Evolutionary conservation across 1,140 invertebrate species (phyloP), one percentile per base, ranked within the genome.

Genomic region (Oscheius sp.): DNA sequence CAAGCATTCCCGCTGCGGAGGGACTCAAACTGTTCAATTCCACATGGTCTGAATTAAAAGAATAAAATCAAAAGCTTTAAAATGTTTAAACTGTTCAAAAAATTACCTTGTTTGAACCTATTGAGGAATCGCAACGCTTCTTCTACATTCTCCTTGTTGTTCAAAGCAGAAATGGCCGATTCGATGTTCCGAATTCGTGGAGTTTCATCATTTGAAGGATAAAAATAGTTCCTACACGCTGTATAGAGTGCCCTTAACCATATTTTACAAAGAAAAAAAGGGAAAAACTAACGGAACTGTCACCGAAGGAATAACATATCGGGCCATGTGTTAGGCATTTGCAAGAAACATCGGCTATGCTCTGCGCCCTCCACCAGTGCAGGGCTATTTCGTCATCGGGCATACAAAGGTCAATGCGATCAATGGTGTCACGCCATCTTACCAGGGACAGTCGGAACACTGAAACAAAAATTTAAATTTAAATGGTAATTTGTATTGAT

Each of bases 291-390:
- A 73, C 70, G 61, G 36, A 34, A 73, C 66, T 3, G 61, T 58
- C 28, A 64, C 70, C 28, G 70, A 73, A 20, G 70, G 70, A 20
- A 73, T 73, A 32, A 73, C 52, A 35, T 73, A 73, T 2, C 62
- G 61, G n/a, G 70, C 45, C 70, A 73, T 73, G 42, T 58, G 67
- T 23, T 42, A 36, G 52, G 1, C 67, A 68, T 68, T 61, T 68
- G 67, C 49, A 55, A 23, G 15, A 55, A 26, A 55, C 49, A 55
- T 13, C 49, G 23, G n/a, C 10, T 4, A 20, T 55, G 49, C n/a
- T 55, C 49, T 55, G 28, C 7, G 7, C 49, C 28, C 49, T 55
- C 49, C 49, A 20, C 49, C 49, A 26, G 4, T 20, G 28, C 49
- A 55, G 28, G 15, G 7, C 15, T 55, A 15, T 55, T 13, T 55